A percentile compares a stretch with the other conserved stretches of the same genome.
Conservation (phyloP, 2,888 invertebrate species). For the Eueremaeus valkanovi region DNA sequence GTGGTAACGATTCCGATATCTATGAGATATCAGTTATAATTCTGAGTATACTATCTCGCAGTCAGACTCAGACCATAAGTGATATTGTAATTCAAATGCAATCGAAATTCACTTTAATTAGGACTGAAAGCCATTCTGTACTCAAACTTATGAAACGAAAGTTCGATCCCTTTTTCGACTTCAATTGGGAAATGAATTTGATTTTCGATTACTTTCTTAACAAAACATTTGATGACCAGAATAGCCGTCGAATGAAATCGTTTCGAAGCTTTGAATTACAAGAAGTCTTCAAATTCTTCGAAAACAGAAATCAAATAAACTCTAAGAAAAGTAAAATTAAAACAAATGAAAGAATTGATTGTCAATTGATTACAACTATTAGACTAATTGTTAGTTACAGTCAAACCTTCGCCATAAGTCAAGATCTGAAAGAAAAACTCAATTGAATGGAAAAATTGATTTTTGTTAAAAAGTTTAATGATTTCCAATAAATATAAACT, state of each 20-base stretch:
- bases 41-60: neutral
- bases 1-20: neutral
- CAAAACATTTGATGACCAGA: neutral
- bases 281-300: constrained; percentile 1
- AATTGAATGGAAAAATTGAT: no score
- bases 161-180: constrained; percentile 1
- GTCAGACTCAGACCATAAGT: neutral
- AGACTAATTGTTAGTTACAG: neutral
- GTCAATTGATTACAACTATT: constrained; percentile 3
- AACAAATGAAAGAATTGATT: neutral
- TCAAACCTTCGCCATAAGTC: neutral
- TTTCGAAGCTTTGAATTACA: neutral
- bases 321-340: neutral
- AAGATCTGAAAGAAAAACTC: neutral
- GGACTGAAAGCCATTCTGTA: neutral
- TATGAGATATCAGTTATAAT: neutral
- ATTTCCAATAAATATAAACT: neutral
- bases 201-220: neutral
- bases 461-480: no score
- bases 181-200: neutral
- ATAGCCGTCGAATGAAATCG: neutral
- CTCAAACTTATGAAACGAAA: neutral
- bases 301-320: neutral
- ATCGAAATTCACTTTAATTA: neutral
- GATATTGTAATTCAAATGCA: neutral